Base-by-base conservation (phyloP, 2,888 invertebrate genomes). In the Phorcus lineatus region DNA sequence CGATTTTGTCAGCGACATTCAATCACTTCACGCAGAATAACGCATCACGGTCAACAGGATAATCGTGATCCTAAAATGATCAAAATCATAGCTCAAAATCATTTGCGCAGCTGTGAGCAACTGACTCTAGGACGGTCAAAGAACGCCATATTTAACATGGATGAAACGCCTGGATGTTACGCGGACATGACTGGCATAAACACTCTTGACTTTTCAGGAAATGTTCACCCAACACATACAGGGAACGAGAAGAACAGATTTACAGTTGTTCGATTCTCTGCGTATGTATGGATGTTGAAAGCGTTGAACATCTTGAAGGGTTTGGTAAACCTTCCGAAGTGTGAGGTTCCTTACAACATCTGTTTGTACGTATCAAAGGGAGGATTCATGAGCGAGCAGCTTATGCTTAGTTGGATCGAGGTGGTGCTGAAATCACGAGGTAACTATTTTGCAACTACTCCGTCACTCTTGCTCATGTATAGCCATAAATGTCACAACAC, bases 261-360 rank as follows among this genome's bases (percentile, higher is more conserved):
- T 24, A 66, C 66, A 24, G 66, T 66, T 66, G 66, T n/a, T n/a
- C n/a, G n/a, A n/a, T 66, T 22, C 66, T 66, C 3, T 66, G 66
- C 13, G 16, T 67, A 19, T 67, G 67, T 16, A 67, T 67, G 67
- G 67, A 67, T 67, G 7, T 7, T 67, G 36, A 67, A 67, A 67
- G 67, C n/a, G 1, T 28, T 67, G 67, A 9, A 28, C n/a, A 67
- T 67, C 16, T 31, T 67, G n/a, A 67, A 67, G 67, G 67, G 67
- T 24, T 7, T 67, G 7, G 67, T 67, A 24, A 6, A 67, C 28
- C 1, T 67, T 67, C 67, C 67, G 0, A 67, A 67, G 7, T 28
- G 67, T 67, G 28, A n/a, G 28, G 67, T 67, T 1, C 67, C 67
- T 7, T 17, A 17, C n/a, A 67, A 67, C 28, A 24, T 57, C 57